Evolutionary conservation across 53 echinoderm and acorn worm genomes (phyloP).

Genomic region (Echinometra lucunter): DNA sequence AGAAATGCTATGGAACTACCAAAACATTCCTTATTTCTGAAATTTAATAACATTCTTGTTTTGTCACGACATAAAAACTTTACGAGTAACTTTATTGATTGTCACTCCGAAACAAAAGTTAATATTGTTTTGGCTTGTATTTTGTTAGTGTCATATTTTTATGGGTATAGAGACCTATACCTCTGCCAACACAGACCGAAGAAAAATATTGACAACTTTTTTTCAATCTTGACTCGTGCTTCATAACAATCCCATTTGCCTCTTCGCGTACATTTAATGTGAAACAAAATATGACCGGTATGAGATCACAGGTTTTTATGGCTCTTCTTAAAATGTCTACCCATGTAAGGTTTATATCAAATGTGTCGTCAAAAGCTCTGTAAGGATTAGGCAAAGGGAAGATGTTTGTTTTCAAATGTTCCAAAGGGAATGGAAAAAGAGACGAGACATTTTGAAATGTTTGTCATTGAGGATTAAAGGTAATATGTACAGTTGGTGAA

Average conservation of each 20-base stretch:
- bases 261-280: background rate
- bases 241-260: conserved; percentile 50
- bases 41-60: too few relatives aligned
- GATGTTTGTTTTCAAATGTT: conserved; percentile 52
- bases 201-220: conserved; percentile 35
- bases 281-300: conserved; percentile 42
- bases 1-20: too few relatives aligned
- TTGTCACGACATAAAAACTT: too few relatives aligned
- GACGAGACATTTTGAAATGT: conserved; percentile 37
- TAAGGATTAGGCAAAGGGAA: conserved; percentile 18
- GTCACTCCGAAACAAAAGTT: too few relatives aligned
- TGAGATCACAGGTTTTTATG: conserved; percentile 43
- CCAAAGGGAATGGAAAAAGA: conserved; percentile 25
- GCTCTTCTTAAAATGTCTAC: conserved; percentile 27
- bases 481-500: background rate
- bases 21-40: too few relatives aligned
- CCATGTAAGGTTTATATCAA: conserved; percentile 57
- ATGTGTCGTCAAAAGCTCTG: conserved; percentile 55
- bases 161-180: too few relatives aligned
- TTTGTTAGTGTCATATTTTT: too few relatives aligned
- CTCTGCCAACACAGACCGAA: background rate
- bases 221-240: background rate
- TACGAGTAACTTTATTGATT: too few relatives aligned
- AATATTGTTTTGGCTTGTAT: too few relatives aligned
- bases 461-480: conserved; percentile 24